Conservation (phyloP, 2,113 vertebrate genomes). For the Salvelinus alpinus region DNA sequence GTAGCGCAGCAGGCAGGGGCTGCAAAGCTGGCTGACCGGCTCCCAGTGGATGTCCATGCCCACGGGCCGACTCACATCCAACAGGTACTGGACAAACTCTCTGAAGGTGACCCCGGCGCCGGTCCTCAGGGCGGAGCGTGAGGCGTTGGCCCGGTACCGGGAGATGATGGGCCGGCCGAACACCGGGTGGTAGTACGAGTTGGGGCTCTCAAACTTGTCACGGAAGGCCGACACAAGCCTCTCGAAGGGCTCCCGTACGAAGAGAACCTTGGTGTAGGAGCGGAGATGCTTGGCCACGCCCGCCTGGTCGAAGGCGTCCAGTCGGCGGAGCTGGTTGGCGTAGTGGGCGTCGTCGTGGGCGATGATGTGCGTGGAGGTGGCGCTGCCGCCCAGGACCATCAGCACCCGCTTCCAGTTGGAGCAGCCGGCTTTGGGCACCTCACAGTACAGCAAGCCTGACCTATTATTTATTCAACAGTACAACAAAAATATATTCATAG, state of each 20-base stretch:
- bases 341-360: constrained; percentile 86
- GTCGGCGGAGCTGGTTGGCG: constrained; percentile 76
- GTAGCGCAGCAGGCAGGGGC: constrained; percentile 86
- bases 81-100: constrained; percentile 89
- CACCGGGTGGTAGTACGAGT: constrained; percentile 92
- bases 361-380: constrained; percentile 77
- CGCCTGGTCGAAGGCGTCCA: constrained; percentile 80
- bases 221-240: constrained; percentile 90
- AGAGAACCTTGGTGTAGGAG: constrained; percentile 91
- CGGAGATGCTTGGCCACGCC: constrained; percentile 77
- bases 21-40: constrained; percentile 85
- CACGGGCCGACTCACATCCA: constrained; percentile 86
- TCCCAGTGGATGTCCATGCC: constrained; percentile 98
- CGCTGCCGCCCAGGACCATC: constrained; percentile 87
- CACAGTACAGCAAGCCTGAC: constrained; percentile 86
- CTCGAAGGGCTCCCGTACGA: constrained; percentile 89
- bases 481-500: too few species aligned
- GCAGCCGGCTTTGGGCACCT: constrained; percentile 92
- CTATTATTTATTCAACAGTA: too few species aligned
- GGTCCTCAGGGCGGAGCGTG: constrained; percentile 77
- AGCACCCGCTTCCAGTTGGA: constrained; percentile 96
- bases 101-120: constrained; percentile 88
- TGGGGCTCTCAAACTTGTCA: constrained; percentile 94
- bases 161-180: constrained; percentile 92
- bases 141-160: constrained; percentile 85